phyloP scores from a whole-genome alignment of 2,888 invertebrate species.

The Monopis laevigella region DNA sequence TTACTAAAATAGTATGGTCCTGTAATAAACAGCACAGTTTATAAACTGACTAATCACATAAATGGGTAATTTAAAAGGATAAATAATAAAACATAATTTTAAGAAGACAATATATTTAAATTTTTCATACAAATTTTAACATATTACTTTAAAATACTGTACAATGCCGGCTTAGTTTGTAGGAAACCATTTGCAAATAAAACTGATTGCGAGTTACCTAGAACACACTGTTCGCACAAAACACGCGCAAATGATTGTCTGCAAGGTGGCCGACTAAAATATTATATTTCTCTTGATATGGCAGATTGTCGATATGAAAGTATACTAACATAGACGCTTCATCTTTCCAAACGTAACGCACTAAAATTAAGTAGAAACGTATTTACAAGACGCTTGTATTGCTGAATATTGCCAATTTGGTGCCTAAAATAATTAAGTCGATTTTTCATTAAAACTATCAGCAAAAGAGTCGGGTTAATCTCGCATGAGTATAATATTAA shows the following conservation, averaged over 20 bases:
- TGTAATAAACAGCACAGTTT: too few species aligned
- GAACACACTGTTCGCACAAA: constrained; percentile 11
- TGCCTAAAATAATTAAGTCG: constrained; percentile 31
- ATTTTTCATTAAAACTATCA: constrained; percentile 34
- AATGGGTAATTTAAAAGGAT: too few species aligned
- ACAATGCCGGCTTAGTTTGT: constrained; percentile 55
- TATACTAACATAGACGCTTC: constrained; percentile 24
- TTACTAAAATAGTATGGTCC: too few species aligned
- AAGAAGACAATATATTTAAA: constrained; percentile 70
- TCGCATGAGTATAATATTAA: constrained; percentile 55
- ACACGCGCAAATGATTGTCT: constrained; percentile 41
- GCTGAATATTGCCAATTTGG: constrained; percentile 34
- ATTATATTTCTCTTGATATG: constrained; percentile 70
- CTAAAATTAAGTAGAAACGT: constrained; percentile 3
- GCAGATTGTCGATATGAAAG: constrained; percentile 75
- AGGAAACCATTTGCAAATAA: constrained; percentile 54
- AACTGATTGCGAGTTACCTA: too few species aligned
- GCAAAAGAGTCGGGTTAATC: constrained; percentile 50
- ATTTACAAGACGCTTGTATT: constrained; percentile 8
- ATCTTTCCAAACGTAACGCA: constrained; percentile 2
- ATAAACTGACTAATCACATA: too few species aligned
- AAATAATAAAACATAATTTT: constrained; percentile 29
- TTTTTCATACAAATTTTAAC: constrained; percentile 87
- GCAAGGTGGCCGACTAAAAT: constrained; percentile 43
- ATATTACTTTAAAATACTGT: constrained; percentile 83